phyloP scores from a whole-genome alignment of 1,140 invertebrate species.

The Philotrypesis tridentata region DNA sequence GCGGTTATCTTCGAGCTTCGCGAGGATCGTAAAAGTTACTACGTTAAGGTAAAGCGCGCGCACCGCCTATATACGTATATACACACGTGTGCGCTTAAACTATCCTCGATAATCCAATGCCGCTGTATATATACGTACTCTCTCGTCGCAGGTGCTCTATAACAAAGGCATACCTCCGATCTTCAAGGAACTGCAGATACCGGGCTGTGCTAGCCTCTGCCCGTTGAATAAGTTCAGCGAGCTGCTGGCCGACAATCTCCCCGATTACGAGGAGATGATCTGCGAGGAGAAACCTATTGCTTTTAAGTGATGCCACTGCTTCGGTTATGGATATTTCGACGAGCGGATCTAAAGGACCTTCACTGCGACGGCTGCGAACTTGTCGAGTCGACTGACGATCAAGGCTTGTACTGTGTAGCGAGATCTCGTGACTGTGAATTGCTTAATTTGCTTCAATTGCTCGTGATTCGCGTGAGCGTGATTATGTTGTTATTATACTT shows the following conservation, averaged over 20 bases:
- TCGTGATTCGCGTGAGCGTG: too few species aligned
- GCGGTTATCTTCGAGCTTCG: constrained; percentile 68
- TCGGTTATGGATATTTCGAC: too few species aligned
- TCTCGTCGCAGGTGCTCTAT: constrained; percentile 45
- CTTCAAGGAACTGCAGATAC: constrained; percentile 40
- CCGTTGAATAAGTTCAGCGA: constrained; percentile 46
- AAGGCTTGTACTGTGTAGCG: too few species aligned
- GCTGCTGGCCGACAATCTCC: constrained; percentile 46
- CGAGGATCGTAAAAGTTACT: constrained; percentile 49
- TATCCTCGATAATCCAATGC: not conserved
- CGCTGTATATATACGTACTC: too few species aligned
- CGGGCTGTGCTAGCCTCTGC: constrained; percentile 49
- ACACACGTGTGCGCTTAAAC: too few species aligned
- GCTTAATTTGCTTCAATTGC: too few species aligned
- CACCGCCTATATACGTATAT: too few species aligned
- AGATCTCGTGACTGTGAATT: too few species aligned
- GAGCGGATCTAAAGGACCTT: too few species aligned
- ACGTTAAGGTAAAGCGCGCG: constrained; percentile 58
- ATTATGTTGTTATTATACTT: too few species aligned
- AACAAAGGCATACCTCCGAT: constrained; percentile 44
- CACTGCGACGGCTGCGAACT: too few species aligned
- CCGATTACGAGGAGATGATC: constrained; percentile 49
- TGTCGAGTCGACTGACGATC: too few species aligned
- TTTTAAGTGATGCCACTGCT: not conserved
- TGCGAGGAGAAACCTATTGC: constrained; percentile 46